These are phyloP conservation scores for Escarpia spicata DNA, from an alignment of 2,888 invertebrate species.

Conservation along the genomic window DNA sequence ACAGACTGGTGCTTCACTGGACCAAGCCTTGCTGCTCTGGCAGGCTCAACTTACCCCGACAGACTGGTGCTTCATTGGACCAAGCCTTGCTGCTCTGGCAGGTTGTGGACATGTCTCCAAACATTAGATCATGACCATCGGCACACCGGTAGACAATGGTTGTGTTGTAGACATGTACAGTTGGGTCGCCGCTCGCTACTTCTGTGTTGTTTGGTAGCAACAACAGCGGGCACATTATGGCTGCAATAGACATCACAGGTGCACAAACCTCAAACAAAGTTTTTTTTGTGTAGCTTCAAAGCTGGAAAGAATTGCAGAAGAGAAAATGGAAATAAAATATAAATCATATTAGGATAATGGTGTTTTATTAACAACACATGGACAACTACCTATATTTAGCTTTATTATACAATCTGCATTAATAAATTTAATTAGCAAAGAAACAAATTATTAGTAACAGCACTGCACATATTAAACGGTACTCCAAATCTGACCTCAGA, in stretches of 20 bases:
- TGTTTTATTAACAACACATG: neutral
- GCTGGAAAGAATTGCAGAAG: neutral
- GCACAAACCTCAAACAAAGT: neutral
- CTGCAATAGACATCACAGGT: neutral
- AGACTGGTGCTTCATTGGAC: neutral
- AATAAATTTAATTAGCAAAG: neutral
- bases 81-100: neutral
- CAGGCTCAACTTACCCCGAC: too few species aligned
- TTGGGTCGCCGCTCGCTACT: neutral
- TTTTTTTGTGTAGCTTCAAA: too few species aligned
- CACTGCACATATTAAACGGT: neutral
- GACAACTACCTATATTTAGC: neutral
- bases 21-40: too few species aligned
- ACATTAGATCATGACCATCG: neutral
- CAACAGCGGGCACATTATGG: neutral
- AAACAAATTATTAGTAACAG: neutral
- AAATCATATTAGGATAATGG: neutral
- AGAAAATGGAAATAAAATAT: neutral
- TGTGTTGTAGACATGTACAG: neutral
- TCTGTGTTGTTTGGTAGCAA: neutral
- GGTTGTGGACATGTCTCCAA: neutral
- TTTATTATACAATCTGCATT: neutral
- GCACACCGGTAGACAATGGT: neutral
- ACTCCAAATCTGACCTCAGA: neutral
- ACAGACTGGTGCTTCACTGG: too few species aligned